These are phyloP conservation scores for Ormyrus pomaceus DNA, from an alignment of 2,888 invertebrate species.

Conservation along the genomic window DNA sequence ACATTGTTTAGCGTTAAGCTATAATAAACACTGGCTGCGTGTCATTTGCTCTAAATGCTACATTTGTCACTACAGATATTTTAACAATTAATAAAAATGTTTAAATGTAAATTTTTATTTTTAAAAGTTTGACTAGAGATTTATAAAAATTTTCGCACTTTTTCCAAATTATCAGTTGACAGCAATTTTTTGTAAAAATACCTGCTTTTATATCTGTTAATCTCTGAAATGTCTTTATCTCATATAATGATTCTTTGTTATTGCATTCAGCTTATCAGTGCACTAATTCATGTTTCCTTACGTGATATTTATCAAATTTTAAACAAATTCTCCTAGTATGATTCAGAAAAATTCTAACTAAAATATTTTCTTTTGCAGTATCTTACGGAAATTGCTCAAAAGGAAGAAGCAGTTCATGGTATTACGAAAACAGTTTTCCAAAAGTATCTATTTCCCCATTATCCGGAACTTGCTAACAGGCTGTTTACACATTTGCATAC, in stretches of 20 bases:
- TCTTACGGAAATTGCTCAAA: constrained; percentile 82
- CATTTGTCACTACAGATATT: too few species aligned
- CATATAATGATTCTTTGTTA: constrained; percentile 23
- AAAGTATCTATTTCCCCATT: constrained; percentile 88
- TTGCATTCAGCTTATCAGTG: constrained; percentile 34
- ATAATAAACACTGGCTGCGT: too few species aligned
- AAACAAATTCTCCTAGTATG: not conserved
- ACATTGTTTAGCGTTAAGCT: too few species aligned
- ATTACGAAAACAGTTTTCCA: constrained; percentile 83
- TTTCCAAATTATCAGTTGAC: too few species aligned
- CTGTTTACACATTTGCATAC: constrained; percentile 82
- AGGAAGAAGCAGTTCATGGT: constrained; percentile 84
- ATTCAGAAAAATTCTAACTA: constrained; percentile 1
- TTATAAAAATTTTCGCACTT: too few species aligned
- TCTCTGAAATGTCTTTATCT: constrained; percentile 21
- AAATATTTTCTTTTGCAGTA: constrained; percentile 77
- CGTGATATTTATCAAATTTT: constrained; percentile 11
- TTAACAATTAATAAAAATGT: too few species aligned
- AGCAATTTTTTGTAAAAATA: constrained; percentile 7
- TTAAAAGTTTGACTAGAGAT: too few species aligned
- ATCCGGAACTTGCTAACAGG: constrained; percentile 83
- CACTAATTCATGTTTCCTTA: constrained; percentile 15
- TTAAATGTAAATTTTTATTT: too few species aligned
- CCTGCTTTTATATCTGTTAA: constrained; percentile 1
- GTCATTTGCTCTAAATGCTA: too few species aligned